phyloP scores from a whole-genome alignment of 2,113 vertebrate genomes.

The Oxygymnocypris stewartii region DNA sequence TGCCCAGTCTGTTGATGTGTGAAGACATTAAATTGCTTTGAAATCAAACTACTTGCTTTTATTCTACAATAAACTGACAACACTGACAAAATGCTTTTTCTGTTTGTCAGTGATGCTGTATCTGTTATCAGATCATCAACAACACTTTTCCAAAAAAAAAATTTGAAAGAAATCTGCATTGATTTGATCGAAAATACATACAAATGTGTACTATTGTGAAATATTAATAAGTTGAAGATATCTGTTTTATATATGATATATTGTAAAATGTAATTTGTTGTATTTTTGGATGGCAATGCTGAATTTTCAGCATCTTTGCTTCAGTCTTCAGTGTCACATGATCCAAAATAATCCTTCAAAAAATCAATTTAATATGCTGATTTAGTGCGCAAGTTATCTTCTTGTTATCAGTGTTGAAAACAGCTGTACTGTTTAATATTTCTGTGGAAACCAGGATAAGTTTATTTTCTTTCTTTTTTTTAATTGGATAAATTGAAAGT shows the following conservation, averaged over 20 bases:
- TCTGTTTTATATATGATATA: background rate
- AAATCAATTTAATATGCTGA: background rate
- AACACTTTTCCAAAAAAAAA: background rate
- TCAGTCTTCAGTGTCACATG: background rate
- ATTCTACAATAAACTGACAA: background rate
- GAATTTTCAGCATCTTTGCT: background rate
- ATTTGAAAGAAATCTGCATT: too few species aligned
- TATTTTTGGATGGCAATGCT: background rate
- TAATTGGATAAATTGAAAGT: background rate
- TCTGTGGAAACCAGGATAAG: background rate
- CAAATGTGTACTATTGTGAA: background rate
- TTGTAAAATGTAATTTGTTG: background rate
- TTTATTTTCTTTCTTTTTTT: background rate
- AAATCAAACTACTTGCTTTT: background rate
- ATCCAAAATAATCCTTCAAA: background rate
- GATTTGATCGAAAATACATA: background rate
- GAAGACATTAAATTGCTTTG: background rate
- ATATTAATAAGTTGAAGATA: background rate
- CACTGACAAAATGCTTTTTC: background rate
- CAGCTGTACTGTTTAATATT: background rate
- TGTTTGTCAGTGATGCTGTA: background rate
- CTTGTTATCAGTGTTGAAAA: too few species aligned
- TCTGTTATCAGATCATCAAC: background rate
- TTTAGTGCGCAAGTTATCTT: background rate
- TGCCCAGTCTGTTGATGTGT: background rate